Base-by-base conservation (phyloP, 2,113 vertebrate genomes). In the Burhinus oedicnemus region DNA sequence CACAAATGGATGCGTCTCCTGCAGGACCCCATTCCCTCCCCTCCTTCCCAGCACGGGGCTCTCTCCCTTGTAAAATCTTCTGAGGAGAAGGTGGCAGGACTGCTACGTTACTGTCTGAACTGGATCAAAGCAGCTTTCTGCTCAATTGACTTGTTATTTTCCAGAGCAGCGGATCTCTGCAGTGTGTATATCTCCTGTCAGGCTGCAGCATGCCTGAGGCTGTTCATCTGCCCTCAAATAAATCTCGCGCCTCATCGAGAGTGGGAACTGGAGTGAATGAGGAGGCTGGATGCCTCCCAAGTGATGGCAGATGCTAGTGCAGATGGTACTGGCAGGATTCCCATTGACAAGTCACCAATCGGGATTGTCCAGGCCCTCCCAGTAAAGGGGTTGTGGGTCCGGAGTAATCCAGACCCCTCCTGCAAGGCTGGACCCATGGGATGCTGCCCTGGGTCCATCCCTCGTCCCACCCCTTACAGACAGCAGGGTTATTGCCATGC, bases 311-410 rank as follows among this genome's bases (percentile, higher is more conserved):
- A 81, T 92, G 89, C 91, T 87, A 5, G 1, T 55, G 69, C 93
- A 96, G 93, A 82, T 78, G 86, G 93, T 74, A 49, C 66, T 95
- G 96, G 88, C 86, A 44, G 55, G 68, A 30, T 75, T 94, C 72
- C 85, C 5, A 0, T 25, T 60, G 72, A 71, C 60, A 44, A 60
- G 20, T 71, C 83, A 54, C 34, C 2, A 8, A 40, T 29, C 42
- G 52, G 76, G 78, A 44, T 60, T 52, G 61, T 55, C 86, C 75
- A 61, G 42, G 34, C 65, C 54, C 77, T 94, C 51, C 83, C 60
- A 83, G 71, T 22, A 38, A 69, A 15, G n/a, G 27, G 32, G 2
- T 10, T 68, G 30, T 44, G 49, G 72, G 32, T 76, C 69, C 5
- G 1, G 17, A 47, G 38, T 10, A 45, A 30, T 40, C 27, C 29